Evolutionary conservation across 1,140 invertebrate species (phyloP).

Genomic region (Luehdorfia chinensis): DNA sequence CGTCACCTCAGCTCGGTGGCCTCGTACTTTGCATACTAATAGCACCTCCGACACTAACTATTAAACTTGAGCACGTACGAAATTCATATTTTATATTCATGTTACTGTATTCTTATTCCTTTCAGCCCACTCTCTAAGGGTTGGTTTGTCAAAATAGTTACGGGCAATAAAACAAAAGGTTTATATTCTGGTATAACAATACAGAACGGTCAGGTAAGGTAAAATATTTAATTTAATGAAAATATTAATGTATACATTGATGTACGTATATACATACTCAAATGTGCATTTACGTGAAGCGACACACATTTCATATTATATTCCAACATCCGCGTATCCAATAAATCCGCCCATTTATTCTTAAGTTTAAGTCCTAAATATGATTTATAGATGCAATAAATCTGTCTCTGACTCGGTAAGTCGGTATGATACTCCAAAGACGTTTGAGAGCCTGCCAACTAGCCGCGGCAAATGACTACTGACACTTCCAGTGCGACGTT

Average conservation of each 20-base stretch:
- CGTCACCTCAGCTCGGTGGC: conserved; percentile 54
- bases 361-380: conserved; percentile 47
- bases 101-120: conserved; percentile 5
- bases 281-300: no score
- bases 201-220: no score
- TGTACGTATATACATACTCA: no score
- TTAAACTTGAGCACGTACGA: conserved; percentile 27
- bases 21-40: conserved; percentile 64
- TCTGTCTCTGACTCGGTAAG: conserved; percentile 51
- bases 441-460: conserved; percentile 62
- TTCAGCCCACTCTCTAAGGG: no score
- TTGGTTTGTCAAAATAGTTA: no score
- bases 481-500: conserved; percentile 12
- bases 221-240: no score
- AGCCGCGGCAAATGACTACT: conserved; percentile 36
- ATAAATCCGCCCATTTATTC: conserved; percentile 37
- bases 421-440: conserved; percentile 52
- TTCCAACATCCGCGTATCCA: conserved; percentile 19
- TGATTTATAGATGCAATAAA: conserved; percentile 59
- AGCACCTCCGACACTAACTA: conserved; percentile 21
- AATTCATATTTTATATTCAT: conserved; percentile 37
- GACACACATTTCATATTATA: not conserved
- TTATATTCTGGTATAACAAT: no score
- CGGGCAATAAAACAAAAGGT: no score
- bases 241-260: no score